Evolutionary conservation across 2,797 vertebrate species (phyloP).

Genomic region (Sciaenops ocellatus): DNA sequence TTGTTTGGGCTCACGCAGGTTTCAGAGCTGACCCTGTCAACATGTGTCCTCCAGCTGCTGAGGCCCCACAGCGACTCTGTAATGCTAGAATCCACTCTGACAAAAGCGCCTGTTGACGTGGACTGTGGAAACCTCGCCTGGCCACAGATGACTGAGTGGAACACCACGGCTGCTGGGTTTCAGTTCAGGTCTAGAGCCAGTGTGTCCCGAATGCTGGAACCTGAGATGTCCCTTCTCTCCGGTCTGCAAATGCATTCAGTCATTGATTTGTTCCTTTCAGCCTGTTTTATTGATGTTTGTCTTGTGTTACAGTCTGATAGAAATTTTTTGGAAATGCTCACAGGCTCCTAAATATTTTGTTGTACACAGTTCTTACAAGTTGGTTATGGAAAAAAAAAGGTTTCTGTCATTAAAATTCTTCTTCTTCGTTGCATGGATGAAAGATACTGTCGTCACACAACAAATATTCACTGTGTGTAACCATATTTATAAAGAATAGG

Average conservation of each 20-base stretch:
- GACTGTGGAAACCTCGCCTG: slow-evolving; percentile 27
- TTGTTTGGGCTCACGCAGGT: slow-evolving; percentile 36
- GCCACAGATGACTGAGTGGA: slow-evolving; percentile 41
- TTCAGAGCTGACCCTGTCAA: slow-evolving; percentile 35
- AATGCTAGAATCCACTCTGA: slow-evolving; percentile 43
- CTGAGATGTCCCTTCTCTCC: slow-evolving; percentile 61
- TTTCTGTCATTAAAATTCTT: slow-evolving; percentile 46
- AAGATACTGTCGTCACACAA: slow-evolving; percentile 60
- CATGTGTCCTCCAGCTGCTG: slow-evolving; percentile 49
- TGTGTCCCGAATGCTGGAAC: slow-evolving; percentile 60
- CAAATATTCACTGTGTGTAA: slow-evolving; percentile 44
- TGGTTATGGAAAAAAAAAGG: slow-evolving; percentile 54
- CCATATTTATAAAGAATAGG: slow-evolving; percentile 75
- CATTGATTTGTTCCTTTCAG: slow-evolving; percentile 68
- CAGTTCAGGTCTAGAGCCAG: slow-evolving; percentile 23
- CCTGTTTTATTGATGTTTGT: slow-evolving; percentile 73
- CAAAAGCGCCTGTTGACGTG: slow-evolving; percentile 49
- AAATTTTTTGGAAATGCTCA: slow-evolving; percentile 51
- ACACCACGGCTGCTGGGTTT: slow-evolving; percentile 35
- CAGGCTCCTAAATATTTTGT: slow-evolving; percentile 52
- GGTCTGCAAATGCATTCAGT: slow-evolving; percentile 52
- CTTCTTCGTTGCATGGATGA: slow-evolving; percentile 72
- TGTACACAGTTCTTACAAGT: slow-evolving; percentile 35
- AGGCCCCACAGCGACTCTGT: slow-evolving; percentile 12
- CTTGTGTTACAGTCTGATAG: slow-evolving; percentile 73